phyloP scores from a whole-genome alignment of 92 coral and sea anemone genomes.

The Blastomussa wellsi region DNA sequence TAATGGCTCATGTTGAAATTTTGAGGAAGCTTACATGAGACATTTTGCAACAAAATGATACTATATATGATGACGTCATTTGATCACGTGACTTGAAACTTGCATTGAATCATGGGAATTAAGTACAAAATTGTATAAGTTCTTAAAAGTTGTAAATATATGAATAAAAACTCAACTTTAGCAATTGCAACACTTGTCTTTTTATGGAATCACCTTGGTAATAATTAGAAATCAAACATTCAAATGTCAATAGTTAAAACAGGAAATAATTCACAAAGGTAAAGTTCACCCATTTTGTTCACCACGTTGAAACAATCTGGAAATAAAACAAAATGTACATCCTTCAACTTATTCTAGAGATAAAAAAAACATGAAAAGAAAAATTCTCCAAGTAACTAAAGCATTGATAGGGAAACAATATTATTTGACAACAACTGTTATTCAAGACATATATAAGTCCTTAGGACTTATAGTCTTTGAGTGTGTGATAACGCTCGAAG shows the following conservation, averaged over 20 bases:
- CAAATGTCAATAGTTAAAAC: neutral
- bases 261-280: neutral
- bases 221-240: no score
- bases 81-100: constrained; percentile 7
- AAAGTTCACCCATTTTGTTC: neutral
- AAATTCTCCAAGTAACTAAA: constrained; percentile 7
- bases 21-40: neutral
- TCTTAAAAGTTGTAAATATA: constrained; percentile 12
- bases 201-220: neutral
- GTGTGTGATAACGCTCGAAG: no score
- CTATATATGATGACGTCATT: neutral
- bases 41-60: neutral
- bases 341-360: neutral
- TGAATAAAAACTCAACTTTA: neutral
- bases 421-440: no score
- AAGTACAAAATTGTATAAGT: constrained; percentile 4
- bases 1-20: no score
- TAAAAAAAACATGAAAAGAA: constrained; percentile 2
- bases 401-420: no score
- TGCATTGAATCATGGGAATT: constrained; percentile 27
- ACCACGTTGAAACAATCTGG: neutral
- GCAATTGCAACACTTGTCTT: neutral
- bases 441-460: no score
- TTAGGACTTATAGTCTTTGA: no score
- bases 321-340: constrained; percentile 5